Evolutionary conservation across 2,888 invertebrate species (phyloP), one percentile per base, ranked within the genome.

Genomic region (Lysandra bellargus): DNA sequence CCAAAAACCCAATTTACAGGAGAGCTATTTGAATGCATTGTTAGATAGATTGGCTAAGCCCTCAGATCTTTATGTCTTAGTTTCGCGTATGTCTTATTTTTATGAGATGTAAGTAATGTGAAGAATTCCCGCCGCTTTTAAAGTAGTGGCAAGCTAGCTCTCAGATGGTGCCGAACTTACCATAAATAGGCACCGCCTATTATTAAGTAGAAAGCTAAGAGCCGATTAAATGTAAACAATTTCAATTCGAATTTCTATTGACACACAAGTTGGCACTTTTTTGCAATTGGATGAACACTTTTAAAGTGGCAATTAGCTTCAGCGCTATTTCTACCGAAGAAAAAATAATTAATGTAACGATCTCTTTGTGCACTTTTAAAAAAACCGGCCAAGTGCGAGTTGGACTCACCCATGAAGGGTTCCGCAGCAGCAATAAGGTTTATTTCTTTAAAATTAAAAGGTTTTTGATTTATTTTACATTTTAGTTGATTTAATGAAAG

Each of bases 181-280:
- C 76, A 57, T 76, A 57, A 23, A 53, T 30, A 49, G 75, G 49
- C 53, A 53, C 53, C 12, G 14, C 30, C 75, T 53, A 75, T 76
- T 57, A 76, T 76, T 33, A 76, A 30, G 17, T 76, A 76, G 76
- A 76, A 76, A 76, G 76, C 53, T 4, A 4, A 17, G 33, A 75
- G 75, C 33, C 53, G 7, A 57, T 76, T 76, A 76, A 76, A 33
- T 33, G 53, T 23, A 76, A 53, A 76, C 49, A 76, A 75, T 44
- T 23, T 44, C 30, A 44, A n/a, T 9, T 74, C 74, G 40, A 30
- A 75, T 44, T 23, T 75, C 23, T 75, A 12, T 23, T 23, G 5
- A 49, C 23, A 44, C 49, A 30, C 49, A 6, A 61, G 61, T n/a
- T 61, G 17, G 61, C 23, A 61, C 61, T 61, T 61, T 61, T 61